phyloP scores from a whole-genome alignment of 2,113 vertebrate genomes.

The Dromaius novaehollandiae region DNA sequence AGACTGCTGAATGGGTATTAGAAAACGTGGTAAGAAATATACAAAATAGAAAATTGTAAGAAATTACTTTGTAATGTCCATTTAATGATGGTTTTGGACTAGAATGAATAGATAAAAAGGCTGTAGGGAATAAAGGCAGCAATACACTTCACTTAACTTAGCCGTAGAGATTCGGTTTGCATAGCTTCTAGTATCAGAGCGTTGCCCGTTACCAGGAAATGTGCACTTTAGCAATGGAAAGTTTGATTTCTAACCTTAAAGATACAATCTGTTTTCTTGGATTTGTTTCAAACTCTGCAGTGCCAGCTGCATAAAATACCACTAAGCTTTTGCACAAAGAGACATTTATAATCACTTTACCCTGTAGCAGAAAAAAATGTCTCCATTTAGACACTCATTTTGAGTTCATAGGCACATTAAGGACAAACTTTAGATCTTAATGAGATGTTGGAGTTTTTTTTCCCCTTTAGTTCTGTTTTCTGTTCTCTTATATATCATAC shows the following conservation, averaged over 20 bases:
- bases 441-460: constrained; percentile 15
- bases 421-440: constrained; percentile 62
- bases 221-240: constrained; percentile 7
- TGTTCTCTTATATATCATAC: constrained; percentile 18
- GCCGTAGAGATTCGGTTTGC: neutral
- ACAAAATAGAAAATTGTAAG: neutral
- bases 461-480: neutral
- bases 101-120: constrained; percentile 21
- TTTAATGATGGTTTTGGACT: constrained; percentile 16
- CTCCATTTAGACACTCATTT: constrained; percentile 59
- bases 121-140: neutral
- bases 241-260: constrained; percentile 59
- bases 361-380: constrained; percentile 59
- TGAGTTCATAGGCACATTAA: constrained; percentile 60
- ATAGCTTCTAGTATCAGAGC: constrained; percentile 10
- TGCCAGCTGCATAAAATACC: constrained; percentile 58
- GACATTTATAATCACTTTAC: constrained; percentile 67
- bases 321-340: constrained; percentile 55
- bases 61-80: constrained; percentile 14
- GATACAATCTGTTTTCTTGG: constrained; percentile 67
- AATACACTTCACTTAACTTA: neutral
- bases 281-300: constrained; percentile 59
- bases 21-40: neutral
- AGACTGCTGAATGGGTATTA: neutral
- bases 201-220: neutral